Evolutionary conservation across 2,113 vertebrate genomes (phyloP).

Genomic region (Mesitornis unicolor): DNA sequence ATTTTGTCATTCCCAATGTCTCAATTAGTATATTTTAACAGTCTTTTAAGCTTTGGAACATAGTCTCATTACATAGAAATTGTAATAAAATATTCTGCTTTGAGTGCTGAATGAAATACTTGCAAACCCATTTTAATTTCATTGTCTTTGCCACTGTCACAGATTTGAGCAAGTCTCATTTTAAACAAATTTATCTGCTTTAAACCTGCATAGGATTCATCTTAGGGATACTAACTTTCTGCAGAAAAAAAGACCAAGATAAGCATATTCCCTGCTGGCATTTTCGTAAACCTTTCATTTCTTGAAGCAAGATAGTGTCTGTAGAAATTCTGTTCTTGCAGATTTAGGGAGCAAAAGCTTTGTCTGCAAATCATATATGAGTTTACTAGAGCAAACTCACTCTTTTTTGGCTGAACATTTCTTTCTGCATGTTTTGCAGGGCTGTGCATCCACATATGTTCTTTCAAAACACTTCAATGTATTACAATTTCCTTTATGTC

Average conservation of each 20-base stretch:
- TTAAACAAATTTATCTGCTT: not conserved
- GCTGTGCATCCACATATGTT: not conserved
- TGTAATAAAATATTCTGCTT: not conserved
- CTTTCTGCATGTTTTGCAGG: not conserved
- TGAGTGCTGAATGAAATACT: not conserved
- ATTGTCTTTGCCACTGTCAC: not conserved
- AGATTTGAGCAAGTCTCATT: not conserved
- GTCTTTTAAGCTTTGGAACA: not conserved
- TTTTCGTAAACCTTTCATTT: not conserved
- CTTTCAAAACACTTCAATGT: not conserved
- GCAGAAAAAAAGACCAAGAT: not conserved
- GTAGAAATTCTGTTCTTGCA: not conserved
- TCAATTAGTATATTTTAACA: slow-evolving; percentile 16
- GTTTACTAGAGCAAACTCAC: not conserved
- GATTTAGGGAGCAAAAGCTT: not conserved
- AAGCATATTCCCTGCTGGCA: not conserved
- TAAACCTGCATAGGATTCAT: not conserved
- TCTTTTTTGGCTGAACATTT: not conserved
- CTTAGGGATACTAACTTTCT: not conserved
- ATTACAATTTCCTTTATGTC: slow-evolving; percentile 17
- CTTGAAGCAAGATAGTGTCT: not conserved
- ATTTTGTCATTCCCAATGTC: not conserved
- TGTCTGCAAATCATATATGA: not conserved
- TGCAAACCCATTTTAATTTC: not conserved
- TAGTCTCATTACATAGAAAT: not conserved